Conservation (phyloP, 1,140 invertebrate species). For the Drosophila yakuba region DNA sequence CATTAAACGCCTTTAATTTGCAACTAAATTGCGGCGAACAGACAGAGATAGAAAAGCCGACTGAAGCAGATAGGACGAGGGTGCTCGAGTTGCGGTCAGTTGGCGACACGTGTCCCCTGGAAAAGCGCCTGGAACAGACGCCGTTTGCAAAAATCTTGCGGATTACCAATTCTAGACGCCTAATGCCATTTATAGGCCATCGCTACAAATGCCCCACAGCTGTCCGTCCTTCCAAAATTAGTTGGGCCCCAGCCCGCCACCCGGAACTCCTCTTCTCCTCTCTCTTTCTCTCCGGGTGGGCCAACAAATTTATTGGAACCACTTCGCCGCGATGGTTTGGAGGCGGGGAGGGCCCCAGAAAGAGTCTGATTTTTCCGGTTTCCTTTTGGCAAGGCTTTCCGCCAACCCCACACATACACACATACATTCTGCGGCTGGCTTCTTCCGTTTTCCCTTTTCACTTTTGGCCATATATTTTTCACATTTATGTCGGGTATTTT, state of each 20-base stretch:
- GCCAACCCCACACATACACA: neutral
- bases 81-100: conserved; percentile 68
- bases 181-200: conserved; percentile 82
- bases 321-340: conserved; percentile 41
- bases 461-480: conserved; percentile 81
- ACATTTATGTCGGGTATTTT: conserved; percentile 83
- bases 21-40: conserved; percentile 67
- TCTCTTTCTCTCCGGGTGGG: conserved; percentile 15
- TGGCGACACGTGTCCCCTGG: conserved; percentile 63
- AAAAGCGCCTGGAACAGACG: conserved; percentile 34
- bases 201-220: conserved; percentile 79
- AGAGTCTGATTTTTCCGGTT: conserved; percentile 55
- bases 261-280: conserved; percentile 1
- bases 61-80: conserved; percentile 21
- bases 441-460: conserved; percentile 70
- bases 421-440: conserved; percentile 27
- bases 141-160: conserved; percentile 76
- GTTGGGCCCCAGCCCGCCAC: conserved; percentile 56
- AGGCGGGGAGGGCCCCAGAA: neutral
- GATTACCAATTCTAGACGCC: conserved; percentile 83
- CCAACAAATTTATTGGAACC: conserved; percentile 70
- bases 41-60: conserved; percentile 13
- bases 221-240: conserved; percentile 60
- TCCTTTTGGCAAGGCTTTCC: conserved; percentile 42
- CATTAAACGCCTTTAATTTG: conserved; percentile 81